Evolutionary conservation across 2,888 invertebrate species (phyloP).

Genomic region (Nomada hirtipes): DNA sequence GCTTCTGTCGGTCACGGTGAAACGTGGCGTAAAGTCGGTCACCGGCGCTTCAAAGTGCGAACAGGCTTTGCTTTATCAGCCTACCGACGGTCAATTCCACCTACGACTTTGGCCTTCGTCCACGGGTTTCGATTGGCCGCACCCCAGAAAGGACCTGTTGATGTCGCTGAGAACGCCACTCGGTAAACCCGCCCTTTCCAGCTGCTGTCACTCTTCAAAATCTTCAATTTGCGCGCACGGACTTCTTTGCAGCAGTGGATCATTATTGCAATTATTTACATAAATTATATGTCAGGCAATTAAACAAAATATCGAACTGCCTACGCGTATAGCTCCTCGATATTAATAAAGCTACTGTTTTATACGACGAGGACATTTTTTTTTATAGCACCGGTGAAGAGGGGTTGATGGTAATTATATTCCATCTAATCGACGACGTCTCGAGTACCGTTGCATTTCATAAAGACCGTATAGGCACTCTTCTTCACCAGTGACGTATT

Average conservation of each 20-base stretch:
- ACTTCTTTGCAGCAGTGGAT: too few species aligned
- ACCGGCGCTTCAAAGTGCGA: conserved; percentile 64
- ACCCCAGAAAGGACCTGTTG: conserved; percentile 63
- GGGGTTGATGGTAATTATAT: too few species aligned
- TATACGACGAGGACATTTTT: too few species aligned
- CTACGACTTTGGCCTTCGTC: conserved; percentile 60
- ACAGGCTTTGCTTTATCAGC: conserved; percentile 61
- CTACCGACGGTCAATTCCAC: conserved; percentile 59
- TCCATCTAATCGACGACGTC: too few species aligned
- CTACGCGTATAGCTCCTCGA: too few species aligned
- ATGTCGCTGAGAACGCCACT: conserved; percentile 57
- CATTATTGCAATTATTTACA: too few species aligned
- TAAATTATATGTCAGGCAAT: too few species aligned
- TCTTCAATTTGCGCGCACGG: conserved; percentile 4
- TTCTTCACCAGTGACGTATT: not conserved
- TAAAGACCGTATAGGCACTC: not conserved
- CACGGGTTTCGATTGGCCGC: conserved; percentile 60
- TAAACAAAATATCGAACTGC: too few species aligned
- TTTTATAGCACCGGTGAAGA: too few species aligned
- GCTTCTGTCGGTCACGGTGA: conserved; percentile 45
- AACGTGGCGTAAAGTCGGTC: conserved; percentile 69
- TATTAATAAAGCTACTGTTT: too few species aligned
- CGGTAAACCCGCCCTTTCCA: conserved; percentile 2
- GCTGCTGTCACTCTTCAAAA: conserved; percentile 15
- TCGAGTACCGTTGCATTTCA: too few species aligned